These are phyloP conservation scores for Rhaphigaster nebulosa DNA, from an alignment of 2,888 invertebrate species.

Conservation along the genomic window DNA sequence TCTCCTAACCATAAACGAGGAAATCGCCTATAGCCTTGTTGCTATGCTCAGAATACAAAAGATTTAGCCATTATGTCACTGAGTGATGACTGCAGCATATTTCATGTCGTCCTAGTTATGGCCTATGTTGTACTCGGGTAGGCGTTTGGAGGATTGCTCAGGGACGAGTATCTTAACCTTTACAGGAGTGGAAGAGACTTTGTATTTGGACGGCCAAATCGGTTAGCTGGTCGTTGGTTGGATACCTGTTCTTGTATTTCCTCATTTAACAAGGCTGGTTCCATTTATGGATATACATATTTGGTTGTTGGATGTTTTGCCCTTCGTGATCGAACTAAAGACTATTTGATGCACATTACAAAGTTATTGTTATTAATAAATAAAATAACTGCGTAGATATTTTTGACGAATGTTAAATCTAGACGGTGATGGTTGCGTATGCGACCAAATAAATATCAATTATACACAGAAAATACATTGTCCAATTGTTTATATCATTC, in stretches of 20 bases:
- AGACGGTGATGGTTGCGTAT: too few relatives aligned
- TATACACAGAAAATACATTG: too few relatives aligned
- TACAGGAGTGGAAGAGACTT: neutral
- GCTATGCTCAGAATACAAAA: conserved; percentile 36
- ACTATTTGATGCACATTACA: neutral
- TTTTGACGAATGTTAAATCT: too few relatives aligned
- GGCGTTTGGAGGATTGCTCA: neutral
- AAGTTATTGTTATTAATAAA: too few relatives aligned
- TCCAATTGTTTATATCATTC: too few relatives aligned
- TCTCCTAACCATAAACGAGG: neutral
- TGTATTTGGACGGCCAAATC: neutral
- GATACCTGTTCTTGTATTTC: neutral
- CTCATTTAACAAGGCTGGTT: neutral
- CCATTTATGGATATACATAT: neutral
- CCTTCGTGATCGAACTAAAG: neutral
- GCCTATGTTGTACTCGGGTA: neutral
- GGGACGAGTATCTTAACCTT: conserved; percentile 8
- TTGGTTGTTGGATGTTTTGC: neutral
- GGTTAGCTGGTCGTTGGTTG: neutral
- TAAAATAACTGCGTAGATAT: too few relatives aligned
- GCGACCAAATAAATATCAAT: too few relatives aligned
- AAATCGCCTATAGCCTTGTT: neutral
- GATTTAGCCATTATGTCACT: conserved; percentile 38
- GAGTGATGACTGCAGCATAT: conserved; percentile 30
- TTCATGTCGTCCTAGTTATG: neutral